Evolutionary conservation across 2,888 invertebrate genomes (phyloP).

Genomic region (Nephrotoma flavescens): DNA sequence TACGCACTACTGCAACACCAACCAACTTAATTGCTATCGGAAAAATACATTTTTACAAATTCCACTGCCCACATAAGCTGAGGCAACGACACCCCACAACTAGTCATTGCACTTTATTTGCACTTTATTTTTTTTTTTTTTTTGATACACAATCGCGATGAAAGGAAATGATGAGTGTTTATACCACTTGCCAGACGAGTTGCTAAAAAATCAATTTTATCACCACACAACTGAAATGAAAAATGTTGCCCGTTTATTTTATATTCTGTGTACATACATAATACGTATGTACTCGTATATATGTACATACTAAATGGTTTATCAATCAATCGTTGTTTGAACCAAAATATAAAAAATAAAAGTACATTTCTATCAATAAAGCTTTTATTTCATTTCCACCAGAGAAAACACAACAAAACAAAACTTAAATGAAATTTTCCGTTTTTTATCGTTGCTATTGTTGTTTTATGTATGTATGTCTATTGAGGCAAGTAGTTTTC

Average conservation of each 20-base stretch:
- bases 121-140: no score
- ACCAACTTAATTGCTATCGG: no score
- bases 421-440: not conserved
- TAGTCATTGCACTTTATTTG: no score
- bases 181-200: not conserved
- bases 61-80: no score
- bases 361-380: not conserved
- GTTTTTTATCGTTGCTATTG: not conserved
- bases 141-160: no score
- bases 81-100: no score
- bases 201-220: not conserved
- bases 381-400: not conserved
- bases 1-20: no score
- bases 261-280: not conserved
- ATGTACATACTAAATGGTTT: not conserved
- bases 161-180: not conserved
- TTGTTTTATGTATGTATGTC: not conserved
- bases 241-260: not conserved
- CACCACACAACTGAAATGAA: not conserved
- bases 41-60: no score
- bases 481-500: not conserved
- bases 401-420: not conserved
- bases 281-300: no score
- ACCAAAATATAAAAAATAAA: not conserved
- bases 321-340: not conserved